Base-by-base conservation (phyloP, 2,888 invertebrate species). In the Crematogaster levior region DNA sequence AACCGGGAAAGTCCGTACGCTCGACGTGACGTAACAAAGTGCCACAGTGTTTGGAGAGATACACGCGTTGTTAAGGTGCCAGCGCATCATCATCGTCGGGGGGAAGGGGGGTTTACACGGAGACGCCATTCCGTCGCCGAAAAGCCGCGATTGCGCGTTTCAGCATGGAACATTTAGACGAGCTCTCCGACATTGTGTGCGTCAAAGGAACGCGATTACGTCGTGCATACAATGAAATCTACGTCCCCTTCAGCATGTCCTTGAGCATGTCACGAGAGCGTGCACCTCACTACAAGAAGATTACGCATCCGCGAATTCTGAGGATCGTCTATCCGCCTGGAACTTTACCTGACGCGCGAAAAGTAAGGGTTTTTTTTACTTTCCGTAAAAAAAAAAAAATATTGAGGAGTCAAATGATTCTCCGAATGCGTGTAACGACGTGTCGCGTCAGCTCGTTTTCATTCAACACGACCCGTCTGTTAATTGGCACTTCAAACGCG, bases 61-160 rank as follows among this genome's bases (percentile, higher is more conserved):
- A 24, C 53, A 12, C 43, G 68, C 43, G 77, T 68, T 68, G 77
- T 77, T 77, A 68, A n/a, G 53, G 34, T 77, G 56, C 56, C 56
- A n/a, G 75, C 56, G 43, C 30, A 56, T 58, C 68, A 15, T 43
- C 66, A 10, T 48, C 48, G 21, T 61, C 63, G 21, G 12, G 24
- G 27, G 24, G 10, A 0, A 30, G 27, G 24, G 10, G 1, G 40
- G 34, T 68, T 77, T 77, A 68, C 77, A 77, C 48, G 56, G 30
- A 43, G 53, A 63, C 74, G 58, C 73, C 51, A 65, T 75, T 75
- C 65, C 53, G 73, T 10, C 46, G 73, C 30, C 58, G 53, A 63
- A 43, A 65, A 53, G 65, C 40, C 77, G 43, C 68, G 77, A 56
- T 77, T 68, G 77, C 77, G 77, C 66, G 66, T 66, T 63, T 77